Base-by-base conservation (phyloP, 30 jellyfish, hydroid and myxozoan species). In the Aurelia sp. region DNA sequence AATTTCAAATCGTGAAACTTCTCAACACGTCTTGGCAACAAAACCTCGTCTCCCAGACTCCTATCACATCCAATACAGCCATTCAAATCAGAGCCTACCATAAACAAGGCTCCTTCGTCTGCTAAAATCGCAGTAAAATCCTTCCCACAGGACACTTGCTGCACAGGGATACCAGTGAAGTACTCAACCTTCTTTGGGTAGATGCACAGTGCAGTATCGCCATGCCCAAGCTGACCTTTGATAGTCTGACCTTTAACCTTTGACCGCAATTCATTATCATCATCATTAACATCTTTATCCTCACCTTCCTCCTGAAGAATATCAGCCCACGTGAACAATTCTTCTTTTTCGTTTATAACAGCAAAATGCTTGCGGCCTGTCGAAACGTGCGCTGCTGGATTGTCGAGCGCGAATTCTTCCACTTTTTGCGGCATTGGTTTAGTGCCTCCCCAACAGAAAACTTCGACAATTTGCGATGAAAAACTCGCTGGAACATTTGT, bases 391-490 rank as follows among this genome's bases (percentile, higher is more conserved):
- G 89, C 51, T n/a, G 91, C 99, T 21, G 94, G 86, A 52, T 86
- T 89, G 10, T 89, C 97, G 62, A 83, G 62, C n/a, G 63, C 74
- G 62, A 94, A 94, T 21, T 68, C 84, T 20, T 94, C 99, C 61
- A 94, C 73, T 73, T 89, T 88, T 70, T 86, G 95, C 23, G 99
- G 99, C 89, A 89, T 51, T n/a, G 82, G 87, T 72, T 84, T 89
- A 47, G 98, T 95, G 10, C 99, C 99, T 58, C 99, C 99, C 99
- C 99, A 94, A 50, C 89, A 84, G 62, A 80, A 94, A 7, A 94
- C 97, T 33, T 89, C 97, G 62, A 97, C 94, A 21, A 97, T 85
- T 66, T 83, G 89, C 13, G 97, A 73, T 6, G 99, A 84, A 72
- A 83, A 71, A 62, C 78, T 76, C 19, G 81, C 91, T 15, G 82